Percentiles rank a stretch among this genome's conserved stretches.
phyloP scores from a whole-genome alignment of 1,140 invertebrate species.

The Tetraneura akinire region DNA sequence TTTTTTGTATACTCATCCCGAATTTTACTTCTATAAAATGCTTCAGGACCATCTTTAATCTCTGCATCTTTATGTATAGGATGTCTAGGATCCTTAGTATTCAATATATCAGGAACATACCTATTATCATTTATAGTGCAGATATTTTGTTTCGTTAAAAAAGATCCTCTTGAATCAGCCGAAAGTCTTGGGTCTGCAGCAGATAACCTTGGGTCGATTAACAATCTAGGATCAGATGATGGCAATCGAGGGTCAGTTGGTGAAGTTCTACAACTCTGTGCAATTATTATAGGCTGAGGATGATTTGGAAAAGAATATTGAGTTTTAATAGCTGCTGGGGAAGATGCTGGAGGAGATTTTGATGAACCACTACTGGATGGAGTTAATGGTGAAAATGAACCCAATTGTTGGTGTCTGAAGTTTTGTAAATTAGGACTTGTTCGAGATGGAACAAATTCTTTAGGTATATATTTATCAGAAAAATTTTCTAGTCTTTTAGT shows the following conservation, averaged over 20 bases:
- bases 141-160: slow-evolving; percentile 47
- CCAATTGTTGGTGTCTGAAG: slow-evolving; percentile 53
- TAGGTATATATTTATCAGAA: slow-evolving; percentile 81
- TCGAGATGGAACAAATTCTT: slow-evolving; percentile 61
- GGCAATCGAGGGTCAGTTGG: slow-evolving; percentile 13
- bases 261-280: slow-evolving; percentile 20
- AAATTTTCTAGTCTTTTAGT: slow-evolving; percentile 88
- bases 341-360: slow-evolving; percentile 52
- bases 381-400: slow-evolving; percentile 53
- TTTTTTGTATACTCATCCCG: slow-evolving; percentile 45
- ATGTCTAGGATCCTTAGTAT: slow-evolving; percentile 46
- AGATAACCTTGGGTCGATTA: slow-evolving; percentile 21
- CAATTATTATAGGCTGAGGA: slow-evolving; percentile 61
- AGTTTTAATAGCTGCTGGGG: slow-evolving; percentile 63
- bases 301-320: slow-evolving; percentile 82
- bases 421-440: slow-evolving; percentile 53
- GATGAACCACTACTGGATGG: slow-evolving; percentile 53
- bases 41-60: slow-evolving; percentile 45
- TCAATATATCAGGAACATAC: slow-evolving; percentile 42
- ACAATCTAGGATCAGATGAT: slow-evolving; percentile 15
- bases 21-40: slow-evolving; percentile 48
- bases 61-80: slow-evolving; percentile 48
- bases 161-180: slow-evolving; percentile 45
- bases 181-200: slow-evolving; percentile 36
- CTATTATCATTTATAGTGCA: slow-evolving; percentile 47